A percentile compares a stretch with the other conserved stretches of the same genome.
Evolutionary conservation across 2,888 invertebrate genomes (phyloP).

Genomic region (Leistus spinibarbis): DNA sequence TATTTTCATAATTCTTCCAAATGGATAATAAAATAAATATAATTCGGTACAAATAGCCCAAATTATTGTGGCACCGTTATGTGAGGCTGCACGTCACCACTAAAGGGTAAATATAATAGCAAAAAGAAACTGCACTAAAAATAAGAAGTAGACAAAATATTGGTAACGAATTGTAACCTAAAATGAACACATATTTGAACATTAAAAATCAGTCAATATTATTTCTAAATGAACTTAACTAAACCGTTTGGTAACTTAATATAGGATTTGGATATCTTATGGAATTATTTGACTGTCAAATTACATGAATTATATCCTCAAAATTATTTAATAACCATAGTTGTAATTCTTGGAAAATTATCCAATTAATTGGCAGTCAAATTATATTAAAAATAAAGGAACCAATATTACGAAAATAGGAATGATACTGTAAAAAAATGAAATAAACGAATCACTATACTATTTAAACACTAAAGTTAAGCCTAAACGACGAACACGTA

Average conservation of each 20-base stretch:
- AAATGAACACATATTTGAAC: not conserved
- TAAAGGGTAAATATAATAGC: not conserved
- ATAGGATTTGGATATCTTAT: not conserved
- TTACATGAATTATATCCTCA: not conserved
- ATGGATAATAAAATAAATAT: too few relatives aligned
- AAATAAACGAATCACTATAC: slow-evolving; percentile 26
- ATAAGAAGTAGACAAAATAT: not conserved
- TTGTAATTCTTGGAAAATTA: too few relatives aligned
- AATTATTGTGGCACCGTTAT: too few relatives aligned
- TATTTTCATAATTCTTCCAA: too few relatives aligned
- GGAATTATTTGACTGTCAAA: not conserved
- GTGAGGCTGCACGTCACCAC: not conserved
- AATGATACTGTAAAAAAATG: slow-evolving; percentile 22
- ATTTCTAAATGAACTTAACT: not conserved
- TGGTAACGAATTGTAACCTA: not conserved
- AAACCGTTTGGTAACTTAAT: not conserved
- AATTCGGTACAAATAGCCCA: too few relatives aligned
- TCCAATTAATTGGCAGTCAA: not conserved
- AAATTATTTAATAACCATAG: too few relatives aligned
- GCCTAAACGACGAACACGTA: slow-evolving; percentile 41
- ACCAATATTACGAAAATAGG: slow-evolving; percentile 10
- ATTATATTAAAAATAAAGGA: not conserved
- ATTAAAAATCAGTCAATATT: not conserved
- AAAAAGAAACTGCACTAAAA: not conserved
- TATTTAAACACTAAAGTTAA: slow-evolving; percentile 29